Evolutionary conservation across 1,140 invertebrate genomes (phyloP), one percentile per base, ranked within the genome.

Genomic region (Heliconius himera): DNA sequence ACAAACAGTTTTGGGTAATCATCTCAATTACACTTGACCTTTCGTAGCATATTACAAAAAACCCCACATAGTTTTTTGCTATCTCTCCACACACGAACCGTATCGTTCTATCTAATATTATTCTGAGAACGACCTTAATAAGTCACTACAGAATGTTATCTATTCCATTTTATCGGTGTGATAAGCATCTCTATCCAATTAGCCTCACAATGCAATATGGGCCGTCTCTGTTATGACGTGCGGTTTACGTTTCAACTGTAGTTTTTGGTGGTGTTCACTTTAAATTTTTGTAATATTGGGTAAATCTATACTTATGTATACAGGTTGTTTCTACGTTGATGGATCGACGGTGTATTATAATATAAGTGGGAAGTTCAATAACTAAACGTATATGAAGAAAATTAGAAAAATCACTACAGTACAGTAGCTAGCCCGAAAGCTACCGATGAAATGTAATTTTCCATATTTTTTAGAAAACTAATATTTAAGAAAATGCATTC

Each of bases 81-180:
- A 78, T 87, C 88, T 83, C 72, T 86, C 81, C 87, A 89, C 91
- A 92, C 90, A 90, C 90, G 84, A 83, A 76, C 85, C 85, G 90
- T 95, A 95, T 95, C 94, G 87, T 85, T 66, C 89, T 86, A 95
- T 95, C 94, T 95, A 94, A 95, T 95, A 95, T 95, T 95, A 95
- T 95, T 95, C 94, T 95, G 94, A 94, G 94, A 95, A 95, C 94
- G 94, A 90, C 94, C 94, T 95, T 95, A 95, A 95, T 95, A 95
- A 95, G 94, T 95, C 94, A 94, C 92, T 94, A 94, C 93, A 95
- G 94, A 95, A 95, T 95, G 94, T 95, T 95, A 95, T 95, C 94
- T 95, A 93, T 94, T 91, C 90, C 93, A 94, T 95, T 95, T 95
- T 95, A 95, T 95, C 94, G 88, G 80, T 70, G 79, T 83, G 92